Base-by-base conservation (phyloP, 2,888 invertebrate genomes). In the Myopa testacea region DNA sequence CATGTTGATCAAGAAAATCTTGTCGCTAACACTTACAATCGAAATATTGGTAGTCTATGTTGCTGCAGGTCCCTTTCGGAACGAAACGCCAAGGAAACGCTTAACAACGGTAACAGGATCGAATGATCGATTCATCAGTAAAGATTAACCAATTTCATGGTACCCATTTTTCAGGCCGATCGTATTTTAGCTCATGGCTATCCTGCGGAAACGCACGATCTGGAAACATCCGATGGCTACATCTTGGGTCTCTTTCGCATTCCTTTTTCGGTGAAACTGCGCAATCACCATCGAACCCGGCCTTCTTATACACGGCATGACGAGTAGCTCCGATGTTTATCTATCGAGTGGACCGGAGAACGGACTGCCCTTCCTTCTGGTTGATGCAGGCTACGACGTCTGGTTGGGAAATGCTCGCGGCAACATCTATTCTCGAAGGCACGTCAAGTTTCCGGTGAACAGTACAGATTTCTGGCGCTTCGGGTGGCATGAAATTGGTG, bases 401-500 rank as follows among this genome's bases (percentile, higher is more conserved):
- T 85, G 85, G 84, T 34, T 84, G 63, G 83, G 83, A 12, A 84
- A 83, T 75, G 81, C 81, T 16, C 82, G 85, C 26, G 84, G 84
- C 3, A 84, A 79, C 34, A 68, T 74, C 8, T 85, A 82, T 62
- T 83, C 83, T 7, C 79, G 79, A 4, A 78, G 79, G 12, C 81
- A 83, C 81, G 82, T 85, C 7, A 86, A 81, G 4, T 83, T 88
- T 14, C 82, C 84, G n/a, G 84, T 87, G 1, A 68, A 78, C 1
- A 68, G 68, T 37, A 79, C 79, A 7, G 16, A 55, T 8, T 84
- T 83, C 76, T 83, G 84, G 83, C 74, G 80, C 19, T 83, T 82
- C 55, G 96, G 95, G 82, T 98, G 94, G 91, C 95, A 97, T 85
- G 96, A 98, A 88, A 95, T 96, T 90, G 96, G 94, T 1, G 88